A percentile compares a stretch with the other conserved stretches of the same genome.
Conservation (phyloP, 2,113 vertebrate species). For the Peromyscus leucopus region DNA sequence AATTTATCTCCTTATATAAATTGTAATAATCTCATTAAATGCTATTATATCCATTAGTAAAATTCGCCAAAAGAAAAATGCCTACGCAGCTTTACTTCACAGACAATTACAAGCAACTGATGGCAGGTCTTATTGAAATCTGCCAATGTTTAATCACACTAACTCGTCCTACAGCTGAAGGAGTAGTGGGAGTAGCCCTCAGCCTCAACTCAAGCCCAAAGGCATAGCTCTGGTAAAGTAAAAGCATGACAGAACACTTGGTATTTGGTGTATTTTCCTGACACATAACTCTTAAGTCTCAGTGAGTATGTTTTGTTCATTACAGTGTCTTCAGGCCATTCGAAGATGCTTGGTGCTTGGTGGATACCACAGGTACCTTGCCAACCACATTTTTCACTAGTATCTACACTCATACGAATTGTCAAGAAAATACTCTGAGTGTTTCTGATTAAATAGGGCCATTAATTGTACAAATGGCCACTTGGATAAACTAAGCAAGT, state of each 20-base stretch:
- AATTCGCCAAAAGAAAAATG: conserved; percentile 10
- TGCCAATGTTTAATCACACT: not conserved
- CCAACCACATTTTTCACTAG: conserved; percentile 65
- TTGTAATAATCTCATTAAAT: conserved; percentile 1
- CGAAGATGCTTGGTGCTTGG: conserved; percentile 43
- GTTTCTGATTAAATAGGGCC: conserved; percentile 69
- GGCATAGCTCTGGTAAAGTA: conserved; percentile 34
- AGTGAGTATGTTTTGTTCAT: conserved; percentile 67
- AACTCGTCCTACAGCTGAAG: not conserved
- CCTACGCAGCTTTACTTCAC: not conserved
- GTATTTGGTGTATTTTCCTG: conserved; percentile 63
- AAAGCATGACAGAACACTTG: conserved; percentile 32
- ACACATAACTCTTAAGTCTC: conserved; percentile 32
- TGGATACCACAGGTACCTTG: conserved; percentile 23
- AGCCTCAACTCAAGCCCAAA: not conserved
- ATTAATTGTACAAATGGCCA: conserved; percentile 26
- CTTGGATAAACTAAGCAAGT: not conserved
- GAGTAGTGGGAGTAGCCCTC: not conserved
- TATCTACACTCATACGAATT: conserved; percentile 50
- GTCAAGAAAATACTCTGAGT: conserved; percentile 51
- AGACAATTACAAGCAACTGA: not conserved
- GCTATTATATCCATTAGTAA: conserved; percentile 23
- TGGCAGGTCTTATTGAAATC: not conserved
- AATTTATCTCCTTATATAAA: not conserved
- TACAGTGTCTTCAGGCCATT: conserved; percentile 49